A percentile compares a stretch with the other conserved stretches of the same genome.
Evolutionary conservation across 2,888 invertebrate genomes (phyloP).

Genomic region (Octonoba sinensis): DNA sequence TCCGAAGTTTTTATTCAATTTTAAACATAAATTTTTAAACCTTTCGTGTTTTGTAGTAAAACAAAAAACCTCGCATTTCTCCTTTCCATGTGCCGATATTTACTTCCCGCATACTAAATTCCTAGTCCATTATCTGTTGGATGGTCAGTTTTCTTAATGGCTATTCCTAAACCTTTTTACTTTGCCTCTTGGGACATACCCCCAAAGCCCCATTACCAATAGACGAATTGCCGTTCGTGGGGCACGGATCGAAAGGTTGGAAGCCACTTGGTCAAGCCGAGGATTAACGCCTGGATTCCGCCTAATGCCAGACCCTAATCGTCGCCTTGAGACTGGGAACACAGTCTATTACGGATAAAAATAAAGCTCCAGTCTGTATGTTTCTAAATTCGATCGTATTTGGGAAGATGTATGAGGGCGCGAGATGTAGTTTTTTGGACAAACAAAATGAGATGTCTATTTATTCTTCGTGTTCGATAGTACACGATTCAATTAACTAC

Average conservation of each 20-base stretch:
- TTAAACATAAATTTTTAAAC: too few species aligned
- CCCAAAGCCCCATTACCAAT: slow-evolving; percentile 27
- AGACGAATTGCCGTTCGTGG: slow-evolving; percentile 44
- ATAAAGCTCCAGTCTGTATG: slow-evolving; percentile 20
- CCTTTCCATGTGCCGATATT: not conserved
- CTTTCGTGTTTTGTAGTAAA: too few species aligned
- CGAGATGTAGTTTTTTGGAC: slow-evolving; percentile 15
- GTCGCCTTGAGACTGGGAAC: slow-evolving; percentile 27
- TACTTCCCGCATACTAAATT: slow-evolving; percentile 11
- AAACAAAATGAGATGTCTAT: slow-evolving; percentile 26
- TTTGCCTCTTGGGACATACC: slow-evolving; percentile 27
- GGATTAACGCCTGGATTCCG: slow-evolving; percentile 58
- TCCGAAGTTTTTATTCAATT: too few species aligned
- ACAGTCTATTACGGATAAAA: slow-evolving; percentile 25
- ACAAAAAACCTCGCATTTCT: too few species aligned
- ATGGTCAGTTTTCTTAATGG: slow-evolving; percentile 44
- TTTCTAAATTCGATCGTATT: slow-evolving; percentile 40
- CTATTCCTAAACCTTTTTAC: slow-evolving; percentile 42
- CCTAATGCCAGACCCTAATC: slow-evolving; percentile 50
- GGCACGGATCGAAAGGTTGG: slow-evolving; percentile 38
- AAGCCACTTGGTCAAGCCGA: slow-evolving; percentile 42
- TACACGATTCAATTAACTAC: slow-evolving; percentile 17
- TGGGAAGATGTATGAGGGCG: slow-evolving; percentile 16
- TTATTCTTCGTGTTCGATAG: slow-evolving; percentile 1
- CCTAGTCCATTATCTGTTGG: slow-evolving; percentile 28